These are phyloP conservation scores for Pararge aegeria DNA, from an alignment of 1,140 invertebrate species.

Conservation along the genomic window DNA sequence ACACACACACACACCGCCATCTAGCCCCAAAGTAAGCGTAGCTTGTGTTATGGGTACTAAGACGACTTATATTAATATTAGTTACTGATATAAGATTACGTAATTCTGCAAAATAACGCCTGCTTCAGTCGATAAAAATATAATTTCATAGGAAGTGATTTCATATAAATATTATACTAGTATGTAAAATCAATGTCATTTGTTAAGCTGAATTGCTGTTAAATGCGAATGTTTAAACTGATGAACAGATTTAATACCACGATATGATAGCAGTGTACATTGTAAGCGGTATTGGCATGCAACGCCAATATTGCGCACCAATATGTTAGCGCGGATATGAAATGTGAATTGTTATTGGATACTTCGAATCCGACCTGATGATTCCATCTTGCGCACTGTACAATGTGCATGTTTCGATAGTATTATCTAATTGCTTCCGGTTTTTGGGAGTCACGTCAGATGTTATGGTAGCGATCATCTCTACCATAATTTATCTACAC, in stretches of 20 bases:
- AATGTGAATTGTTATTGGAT: slow-evolving; percentile 45
- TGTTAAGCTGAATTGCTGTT: background rate
- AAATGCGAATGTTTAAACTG: background rate
- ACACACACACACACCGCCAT: too few species aligned
- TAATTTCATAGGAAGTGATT: too few species aligned
- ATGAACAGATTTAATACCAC: slow-evolving; percentile 1
- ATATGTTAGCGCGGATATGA: slow-evolving; percentile 42
- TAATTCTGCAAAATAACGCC: too few species aligned
- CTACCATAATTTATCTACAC: too few species aligned
- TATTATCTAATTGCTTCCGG: background rate
- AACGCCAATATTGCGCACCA: slow-evolving; percentile 27
- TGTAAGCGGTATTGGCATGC: slow-evolving; percentile 21
- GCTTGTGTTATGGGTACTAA: too few species aligned
- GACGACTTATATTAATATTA: too few species aligned
- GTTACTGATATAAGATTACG: too few species aligned
- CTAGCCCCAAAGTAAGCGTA: too few species aligned
- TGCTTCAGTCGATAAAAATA: too few species aligned
- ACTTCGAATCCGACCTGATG: slow-evolving; percentile 2
- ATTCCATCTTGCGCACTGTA: slow-evolving; percentile 2
- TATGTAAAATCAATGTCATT: background rate
- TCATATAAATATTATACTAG: too few species aligned
- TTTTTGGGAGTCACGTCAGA: too few species aligned
- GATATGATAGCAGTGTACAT: slow-evolving; percentile 12
- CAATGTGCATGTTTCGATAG: background rate
- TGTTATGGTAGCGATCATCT: too few species aligned